A percentile compares a stretch with the other conserved stretches of the same genome.
phyloP scores from a whole-genome alignment of 2,113 vertebrate species.

The Chaenogobius annularis region DNA sequence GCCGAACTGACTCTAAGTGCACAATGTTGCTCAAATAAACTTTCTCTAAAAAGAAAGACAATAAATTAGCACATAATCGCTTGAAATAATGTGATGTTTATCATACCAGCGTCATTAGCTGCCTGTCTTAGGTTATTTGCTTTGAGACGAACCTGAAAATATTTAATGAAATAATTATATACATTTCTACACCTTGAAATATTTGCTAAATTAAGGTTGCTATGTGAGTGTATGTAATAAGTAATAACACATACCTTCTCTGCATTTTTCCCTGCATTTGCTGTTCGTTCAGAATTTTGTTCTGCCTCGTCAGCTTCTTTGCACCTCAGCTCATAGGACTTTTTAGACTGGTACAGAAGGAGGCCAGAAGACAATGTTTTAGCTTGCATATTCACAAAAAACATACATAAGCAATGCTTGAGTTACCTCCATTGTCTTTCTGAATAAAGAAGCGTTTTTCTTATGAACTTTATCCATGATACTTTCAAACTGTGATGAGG shows the following conservation, averaged over 20 bases:
- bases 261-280: slow-evolving; percentile 75
- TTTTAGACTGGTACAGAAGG: slow-evolving; percentile 83
- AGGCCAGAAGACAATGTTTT: background rate
- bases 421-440: slow-evolving; percentile 87
- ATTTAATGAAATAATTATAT: slow-evolving; percentile 3
- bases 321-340: slow-evolving; percentile 85
- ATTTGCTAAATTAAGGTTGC: too few species aligned
- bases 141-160: slow-evolving; percentile 82
- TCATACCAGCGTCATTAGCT: slow-evolving; percentile 85
- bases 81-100: background rate
- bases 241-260: slow-evolving; percentile 82
- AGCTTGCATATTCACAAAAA: background rate
- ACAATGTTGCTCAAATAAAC: slow-evolving; percentile 79
- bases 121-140: slow-evolving; percentile 83
- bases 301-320: slow-evolving; percentile 85
- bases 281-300: slow-evolving; percentile 74
- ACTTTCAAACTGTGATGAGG: slow-evolving; percentile 81
- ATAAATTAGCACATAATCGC: background rate
- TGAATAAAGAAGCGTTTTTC: slow-evolving; percentile 84
- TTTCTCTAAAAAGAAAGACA: slow-evolving; percentile 73
- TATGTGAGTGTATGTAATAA: background rate
- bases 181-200: too few species aligned
- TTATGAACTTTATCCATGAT: slow-evolving; percentile 91
- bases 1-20: slow-evolving; percentile 81
- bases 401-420: background rate